Base-by-base conservation (phyloP, 2,113 vertebrate species). In the Sander lucioperca region DNA sequence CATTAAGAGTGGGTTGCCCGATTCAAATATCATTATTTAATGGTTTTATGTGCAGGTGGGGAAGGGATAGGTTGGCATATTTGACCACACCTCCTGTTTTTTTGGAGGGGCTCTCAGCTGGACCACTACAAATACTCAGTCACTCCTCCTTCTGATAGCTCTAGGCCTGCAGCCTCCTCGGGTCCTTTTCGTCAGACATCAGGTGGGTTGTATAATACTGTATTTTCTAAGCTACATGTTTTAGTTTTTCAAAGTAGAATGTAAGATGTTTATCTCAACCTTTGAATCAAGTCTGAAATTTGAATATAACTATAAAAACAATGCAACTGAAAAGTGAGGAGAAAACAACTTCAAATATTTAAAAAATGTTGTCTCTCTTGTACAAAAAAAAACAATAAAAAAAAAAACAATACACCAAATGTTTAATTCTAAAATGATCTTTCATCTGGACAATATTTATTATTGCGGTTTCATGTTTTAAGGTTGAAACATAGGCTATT, bases 11-110 rank as follows among this genome's bases (percentile, higher is more conserved):
- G 36, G 19, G 1, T 4, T 73, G n/a, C 39, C 11, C 1, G 0
- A 47, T 25, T 76, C 4, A 68, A 45, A 10, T 19, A 16, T 9
- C n/a, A 10, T 16, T 43, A 36, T 8, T 64, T 21, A 50, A n/a
- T 67, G 11, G 15, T 10, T 39, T 74, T 23, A 36, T 56, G 1
- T 12, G 14, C 59, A 65, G 53, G 66, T 57, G 27, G 54, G 53
- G 53, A 65, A 23, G 43, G 77, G 83, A 84, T 82, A 64, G 79
- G 89, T 59, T 50, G 64, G n/a, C 4, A 11, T 7, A 18, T 75
- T 59, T 79, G 77, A 84, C 90, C 91, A 90, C 91, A n/a, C 93
- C 93, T 70, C 88, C 82, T 82, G 30, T 10, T 68, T 27, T 27
- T 69, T n/a, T 74, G 47, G n/a, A 61, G 48, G 39, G 21, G 33